Conservation (phyloP, 2,113 vertebrate genomes). For the Dermatemys mawii region DNA sequence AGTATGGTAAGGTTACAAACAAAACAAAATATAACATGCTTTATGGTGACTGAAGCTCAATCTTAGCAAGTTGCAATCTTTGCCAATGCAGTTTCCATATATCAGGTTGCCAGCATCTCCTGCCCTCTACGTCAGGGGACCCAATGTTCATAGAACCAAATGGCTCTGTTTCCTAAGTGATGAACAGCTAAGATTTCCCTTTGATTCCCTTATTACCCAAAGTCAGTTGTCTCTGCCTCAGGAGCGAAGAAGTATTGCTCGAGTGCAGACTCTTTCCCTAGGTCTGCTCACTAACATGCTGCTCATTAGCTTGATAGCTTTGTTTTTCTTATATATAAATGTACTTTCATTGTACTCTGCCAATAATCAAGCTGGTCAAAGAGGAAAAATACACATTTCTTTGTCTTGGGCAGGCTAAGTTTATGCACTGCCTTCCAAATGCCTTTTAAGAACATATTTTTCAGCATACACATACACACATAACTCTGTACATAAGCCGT, state of each 20-base stretch:
- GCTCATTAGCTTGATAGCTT: neutral
- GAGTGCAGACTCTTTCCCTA: neutral
- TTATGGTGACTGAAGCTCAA: neutral
- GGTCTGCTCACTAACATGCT: neutral
- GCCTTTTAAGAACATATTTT: neutral
- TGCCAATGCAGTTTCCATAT: neutral
- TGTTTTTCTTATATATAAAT: neutral
- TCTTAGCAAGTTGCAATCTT: neutral
- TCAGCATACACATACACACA: neutral
- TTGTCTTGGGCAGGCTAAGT: neutral
- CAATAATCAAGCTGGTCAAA: neutral
- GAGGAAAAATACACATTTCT: no score
- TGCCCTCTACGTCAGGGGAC: no score
- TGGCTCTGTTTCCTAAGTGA: neutral
- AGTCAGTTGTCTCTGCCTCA: neutral
- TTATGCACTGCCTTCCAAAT: neutral
- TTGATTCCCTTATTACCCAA: neutral
- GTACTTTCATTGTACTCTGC: neutral
- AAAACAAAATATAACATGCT: neutral
- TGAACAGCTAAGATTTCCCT: neutral
- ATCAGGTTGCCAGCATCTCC: neutral
- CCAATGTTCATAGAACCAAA: neutral
- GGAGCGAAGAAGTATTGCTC: neutral
- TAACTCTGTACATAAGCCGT: neutral
- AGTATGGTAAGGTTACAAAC: neutral